These are phyloP conservation scores for Lycia hirtaria DNA, from an alignment of 2,888 invertebrate genomes.

Conservation along the genomic window DNA sequence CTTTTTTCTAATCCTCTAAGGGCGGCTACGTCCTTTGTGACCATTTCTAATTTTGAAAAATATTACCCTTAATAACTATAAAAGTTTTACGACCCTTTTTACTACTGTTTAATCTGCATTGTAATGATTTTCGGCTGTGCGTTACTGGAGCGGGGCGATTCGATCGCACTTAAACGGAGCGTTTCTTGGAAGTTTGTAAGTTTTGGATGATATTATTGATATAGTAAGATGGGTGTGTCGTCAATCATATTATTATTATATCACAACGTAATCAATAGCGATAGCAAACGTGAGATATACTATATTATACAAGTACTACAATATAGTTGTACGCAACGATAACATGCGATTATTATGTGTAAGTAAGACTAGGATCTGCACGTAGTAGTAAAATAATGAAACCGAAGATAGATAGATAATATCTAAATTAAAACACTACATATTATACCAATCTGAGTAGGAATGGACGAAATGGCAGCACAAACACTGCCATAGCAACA, in stretches of 20 bases:
- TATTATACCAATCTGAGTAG: slow-evolving; percentile 27
- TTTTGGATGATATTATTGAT: slow-evolving; percentile 33
- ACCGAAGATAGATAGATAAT: slow-evolving; percentile 33
- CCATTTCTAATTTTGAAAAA: slow-evolving; percentile 74
- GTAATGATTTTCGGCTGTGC: slow-evolving; percentile 65
- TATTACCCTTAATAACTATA: slow-evolving; percentile 73
- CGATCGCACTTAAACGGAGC: slow-evolving; percentile 44
- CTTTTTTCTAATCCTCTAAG: slow-evolving; percentile 62
- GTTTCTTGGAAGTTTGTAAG: slow-evolving; percentile 38
- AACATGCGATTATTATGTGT: neutral
- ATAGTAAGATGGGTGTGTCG: slow-evolving; percentile 35
- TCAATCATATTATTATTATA: slow-evolving; percentile 31
- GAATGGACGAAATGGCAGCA: slow-evolving; percentile 38
- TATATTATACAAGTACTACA: no score
- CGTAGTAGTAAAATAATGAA: slow-evolving; percentile 10
- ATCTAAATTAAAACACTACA: slow-evolving; percentile 26
- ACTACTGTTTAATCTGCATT: slow-evolving; percentile 81
- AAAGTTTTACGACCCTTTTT: slow-evolving; percentile 76
- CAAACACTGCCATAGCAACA: slow-evolving; percentile 55
- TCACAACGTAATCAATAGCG: slow-evolving; percentile 26
- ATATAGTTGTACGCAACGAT: slow-evolving; percentile 12
- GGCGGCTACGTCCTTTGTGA: slow-evolving; percentile 71
- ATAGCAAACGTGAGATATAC: slow-evolving; percentile 13
- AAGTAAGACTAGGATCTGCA: neutral
- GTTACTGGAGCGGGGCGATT: slow-evolving; percentile 58